Base-by-base conservation (phyloP, 2,888 invertebrate species). In the Drosophila meridionalis region DNA sequence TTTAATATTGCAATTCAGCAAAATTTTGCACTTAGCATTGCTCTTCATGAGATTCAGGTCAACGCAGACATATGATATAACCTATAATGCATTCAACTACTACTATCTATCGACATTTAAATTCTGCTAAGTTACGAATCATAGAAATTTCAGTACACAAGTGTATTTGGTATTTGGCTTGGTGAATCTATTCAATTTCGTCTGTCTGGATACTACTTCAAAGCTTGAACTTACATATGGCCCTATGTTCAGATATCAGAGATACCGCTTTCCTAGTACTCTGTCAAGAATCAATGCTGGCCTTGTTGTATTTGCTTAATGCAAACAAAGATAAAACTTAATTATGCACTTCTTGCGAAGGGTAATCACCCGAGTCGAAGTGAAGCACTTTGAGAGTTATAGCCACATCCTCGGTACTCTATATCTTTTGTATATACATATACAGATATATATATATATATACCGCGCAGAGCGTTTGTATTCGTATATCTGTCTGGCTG, bases 321-420 rank as follows among this genome's bases (percentile, higher is more conserved):
- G 57, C 30, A 57, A 64, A 77, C 68, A 73, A 70, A 84, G 83
- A 83, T 86, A 83, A 89, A 87, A 87, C 57, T 75, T 65, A 72
- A 88, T 87, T 75, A 70, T 56, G 26, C 65, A 73, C 56, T 61
- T 72, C 38, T 42, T 66, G 7, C 60, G 3, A 58, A 30, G 80
- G 68, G 56, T 69, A 79, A 79, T 82, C 57, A 66, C 47, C 65
- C 72, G 45, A 64, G 50, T 52, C 32, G 42, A 28, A 76, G 69
- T 69, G 32, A 43, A 66, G 40, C 57, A 56, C 76, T 69, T 38
- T 7, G 50, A 72, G 48, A 78, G 40, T 65, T 66, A 28, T 61
- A n/a, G 28, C 42, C 43, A 26, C 26, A 61, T 56, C 30, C 32
- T 40, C 48, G 26, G 50, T 32, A 60, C 50, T 60, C 50, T 8